Percentiles rank a stretch among this genome's conserved stretches.
Conservation (phyloP, 2,888 invertebrate species). For the Microplitis deprimator region DNA sequence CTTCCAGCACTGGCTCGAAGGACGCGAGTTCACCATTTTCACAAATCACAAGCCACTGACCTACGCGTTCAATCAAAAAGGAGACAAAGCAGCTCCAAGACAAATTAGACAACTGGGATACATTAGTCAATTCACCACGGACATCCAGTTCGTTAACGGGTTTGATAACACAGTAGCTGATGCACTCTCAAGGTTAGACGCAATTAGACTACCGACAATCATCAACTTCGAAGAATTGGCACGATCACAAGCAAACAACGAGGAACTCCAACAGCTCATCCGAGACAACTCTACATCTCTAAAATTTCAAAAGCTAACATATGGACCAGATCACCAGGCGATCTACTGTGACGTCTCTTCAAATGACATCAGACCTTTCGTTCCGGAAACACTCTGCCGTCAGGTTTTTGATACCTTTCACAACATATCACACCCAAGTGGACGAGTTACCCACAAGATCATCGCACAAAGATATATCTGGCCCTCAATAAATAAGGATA, state of each 20-base stretch:
- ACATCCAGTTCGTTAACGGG: not conserved
- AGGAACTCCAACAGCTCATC: constrained; percentile 34
- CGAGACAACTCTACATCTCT: constrained; percentile 1
- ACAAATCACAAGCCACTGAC: constrained; percentile 23
- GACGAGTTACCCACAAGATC: constrained; percentile 41
- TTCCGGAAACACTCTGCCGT: constrained; percentile 44
- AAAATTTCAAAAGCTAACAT: constrained; percentile 31
- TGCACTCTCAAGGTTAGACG: constrained; percentile 49
- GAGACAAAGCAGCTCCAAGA: not conserved
- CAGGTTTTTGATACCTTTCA: constrained; percentile 46
- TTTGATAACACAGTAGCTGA: constrained; percentile 47
- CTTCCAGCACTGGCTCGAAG: constrained; percentile 10
- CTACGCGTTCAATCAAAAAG: constrained; percentile 1
- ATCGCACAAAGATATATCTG: constrained; percentile 54
- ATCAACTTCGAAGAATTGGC: constrained; percentile 34
- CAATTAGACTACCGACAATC: constrained; percentile 37
- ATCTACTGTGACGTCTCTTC: constrained; percentile 45
- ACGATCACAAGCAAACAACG: constrained; percentile 34
- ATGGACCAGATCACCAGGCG: not conserved
- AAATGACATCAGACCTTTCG: constrained; percentile 45
- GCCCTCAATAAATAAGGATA: constrained; percentile 54
- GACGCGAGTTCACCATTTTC: not conserved
- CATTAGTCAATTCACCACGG: not conserved
- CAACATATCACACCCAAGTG: constrained; percentile 46
- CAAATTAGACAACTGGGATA: not conserved